A percentile compares a stretch with the other conserved stretches of the same genome.
Evolutionary conservation across 2,888 invertebrate genomes (phyloP).

Genomic region (Phalangium opilio): DNA sequence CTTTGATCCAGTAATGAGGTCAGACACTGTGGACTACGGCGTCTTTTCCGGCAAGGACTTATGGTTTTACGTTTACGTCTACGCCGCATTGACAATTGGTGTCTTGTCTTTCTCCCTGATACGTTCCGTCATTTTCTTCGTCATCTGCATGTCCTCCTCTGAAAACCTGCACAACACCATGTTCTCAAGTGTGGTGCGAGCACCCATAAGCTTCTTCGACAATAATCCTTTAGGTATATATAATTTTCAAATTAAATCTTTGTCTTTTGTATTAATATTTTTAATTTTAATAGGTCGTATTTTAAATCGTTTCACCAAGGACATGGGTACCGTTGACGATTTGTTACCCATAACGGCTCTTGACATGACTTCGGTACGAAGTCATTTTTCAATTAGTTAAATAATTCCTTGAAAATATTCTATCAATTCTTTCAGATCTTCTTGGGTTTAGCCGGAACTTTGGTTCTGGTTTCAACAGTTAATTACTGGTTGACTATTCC

Average conservation of each 20-base stretch:
- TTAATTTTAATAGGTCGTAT: constrained; percentile 14
- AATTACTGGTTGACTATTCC: constrained; percentile 59
- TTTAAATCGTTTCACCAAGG: constrained; percentile 20
- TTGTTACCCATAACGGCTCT: constrained; percentile 15
- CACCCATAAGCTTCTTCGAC: constrained; percentile 35
- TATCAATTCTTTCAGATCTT: constrained; percentile 16
- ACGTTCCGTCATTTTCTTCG: constrained; percentile 19
- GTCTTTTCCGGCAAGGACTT: neutral
- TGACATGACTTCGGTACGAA: constrained; percentile 18
- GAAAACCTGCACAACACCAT: constrained; percentile 19
- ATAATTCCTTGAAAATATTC: too few relatives aligned
- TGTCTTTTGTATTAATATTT: neutral
- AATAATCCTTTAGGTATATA: constrained; percentile 34
- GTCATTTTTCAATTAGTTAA: too few relatives aligned
- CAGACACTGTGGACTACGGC: too few relatives aligned
- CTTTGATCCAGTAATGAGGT: too few relatives aligned
- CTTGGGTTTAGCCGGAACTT: constrained; percentile 35
- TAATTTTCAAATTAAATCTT: neutral
- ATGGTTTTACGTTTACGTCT: constrained; percentile 9
- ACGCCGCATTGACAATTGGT: constrained; percentile 9
- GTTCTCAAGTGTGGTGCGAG: constrained; percentile 29
- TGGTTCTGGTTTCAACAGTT: constrained; percentile 50
- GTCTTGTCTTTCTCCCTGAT: constrained; percentile 17
- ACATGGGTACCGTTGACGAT: constrained; percentile 20
- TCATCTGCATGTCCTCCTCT: constrained; percentile 21